Percentiles rank a stretch among this genome's conserved stretches.
These are phyloP conservation scores for Caenorhabditis japonica DNA, from an alignment of 2,888 invertebrate species.

Conservation along the genomic window DNA sequence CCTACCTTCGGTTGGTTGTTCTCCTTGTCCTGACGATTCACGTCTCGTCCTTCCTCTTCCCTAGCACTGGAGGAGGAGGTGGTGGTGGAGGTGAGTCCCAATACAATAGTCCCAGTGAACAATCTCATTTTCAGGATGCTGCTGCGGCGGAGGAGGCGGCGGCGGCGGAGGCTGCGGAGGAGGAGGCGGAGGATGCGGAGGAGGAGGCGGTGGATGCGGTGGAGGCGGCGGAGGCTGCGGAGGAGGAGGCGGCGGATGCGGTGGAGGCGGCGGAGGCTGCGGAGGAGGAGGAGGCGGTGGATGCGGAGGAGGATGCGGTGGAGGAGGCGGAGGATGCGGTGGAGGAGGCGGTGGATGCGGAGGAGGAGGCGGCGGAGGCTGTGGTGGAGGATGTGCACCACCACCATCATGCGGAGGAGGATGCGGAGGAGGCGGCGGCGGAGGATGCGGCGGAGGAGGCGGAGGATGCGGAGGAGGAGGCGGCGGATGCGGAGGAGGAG, in stretches of 20 bases:
- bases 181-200: neutral
- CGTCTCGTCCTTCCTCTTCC: constrained; percentile 58
- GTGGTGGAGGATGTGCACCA: constrained; percentile 28
- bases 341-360: constrained; percentile 46
- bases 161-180: constrained; percentile 21
- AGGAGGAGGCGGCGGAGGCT: constrained; percentile 33
- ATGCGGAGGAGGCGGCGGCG: constrained; percentile 34
- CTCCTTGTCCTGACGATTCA: constrained; percentile 52
- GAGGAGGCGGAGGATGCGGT: constrained; percentile 32
- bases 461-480: constrained; percentile 14
- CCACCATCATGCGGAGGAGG: constrained; percentile 22
- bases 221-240: constrained; percentile 41
- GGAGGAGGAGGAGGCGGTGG: constrained; percentile 39
- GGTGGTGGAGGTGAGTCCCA: constrained; percentile 15
- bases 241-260: constrained; percentile 22
- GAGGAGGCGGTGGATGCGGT: constrained; percentile 37
- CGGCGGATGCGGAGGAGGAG: constrained; percentile 28
- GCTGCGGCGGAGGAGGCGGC: constrained; percentile 12
- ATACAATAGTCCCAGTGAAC: neutral
- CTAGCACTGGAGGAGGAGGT: constrained; percentile 52
- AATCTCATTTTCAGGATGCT: constrained; percentile 1
- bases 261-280: constrained; percentile 31
- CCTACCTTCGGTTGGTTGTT: constrained; percentile 58
- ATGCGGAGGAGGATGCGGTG: constrained; percentile 27
- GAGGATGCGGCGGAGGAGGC: constrained; percentile 8